These are phyloP conservation scores for Mesoclemmys tuberculata DNA, from an alignment of 2,113 vertebrate species.

Conservation along the genomic window DNA sequence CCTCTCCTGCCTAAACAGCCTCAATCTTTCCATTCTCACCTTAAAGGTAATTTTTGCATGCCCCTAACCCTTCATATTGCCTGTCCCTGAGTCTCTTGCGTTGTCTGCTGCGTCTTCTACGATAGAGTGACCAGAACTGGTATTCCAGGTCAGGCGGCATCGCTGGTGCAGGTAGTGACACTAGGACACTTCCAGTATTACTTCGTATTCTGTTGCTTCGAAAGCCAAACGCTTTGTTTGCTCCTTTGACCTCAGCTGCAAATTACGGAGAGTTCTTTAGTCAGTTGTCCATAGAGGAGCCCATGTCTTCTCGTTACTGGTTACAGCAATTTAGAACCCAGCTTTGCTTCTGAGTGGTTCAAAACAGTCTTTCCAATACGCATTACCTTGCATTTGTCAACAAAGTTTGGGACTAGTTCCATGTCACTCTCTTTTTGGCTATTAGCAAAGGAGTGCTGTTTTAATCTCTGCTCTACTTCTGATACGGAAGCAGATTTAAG, in stretches of 20 bases:
- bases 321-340: not conserved
- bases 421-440: not conserved
- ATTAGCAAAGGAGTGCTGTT: not conserved
- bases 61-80: not conserved
- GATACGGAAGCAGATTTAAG: conserved; percentile 78
- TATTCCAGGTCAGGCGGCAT: not conserved
- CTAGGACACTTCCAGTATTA: not conserved
- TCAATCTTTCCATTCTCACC: not conserved
- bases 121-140: not conserved
- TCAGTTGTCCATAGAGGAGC: not conserved
- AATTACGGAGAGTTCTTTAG: not conserved
- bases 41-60: not conserved
- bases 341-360: not conserved
- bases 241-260: not conserved
- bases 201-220: not conserved
- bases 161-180: not conserved
- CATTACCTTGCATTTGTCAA: not conserved
- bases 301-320: not conserved
- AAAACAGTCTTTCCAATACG: not conserved
- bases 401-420: not conserved
- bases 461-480: not conserved
- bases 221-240: not conserved
- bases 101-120: not conserved
- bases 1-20: not conserved
- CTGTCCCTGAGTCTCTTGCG: not conserved